A percentile compares a stretch with the other conserved stretches of the same genome.
Evolutionary conservation across 2,113 vertebrate species (phyloP).

Genomic region (Platysteira castanea): DNA sequence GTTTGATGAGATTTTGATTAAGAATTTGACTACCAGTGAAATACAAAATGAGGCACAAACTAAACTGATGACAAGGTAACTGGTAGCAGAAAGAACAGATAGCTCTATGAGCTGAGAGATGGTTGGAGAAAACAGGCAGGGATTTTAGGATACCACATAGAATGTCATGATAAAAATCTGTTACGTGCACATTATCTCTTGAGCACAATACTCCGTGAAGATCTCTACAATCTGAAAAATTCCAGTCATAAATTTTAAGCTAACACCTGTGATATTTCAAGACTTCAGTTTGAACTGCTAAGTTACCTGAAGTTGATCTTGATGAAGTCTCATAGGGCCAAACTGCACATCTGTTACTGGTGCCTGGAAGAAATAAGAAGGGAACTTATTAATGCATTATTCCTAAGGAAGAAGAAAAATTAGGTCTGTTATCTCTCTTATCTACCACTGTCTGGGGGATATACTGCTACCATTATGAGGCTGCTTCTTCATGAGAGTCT

Average conservation of each 20-base stretch:
- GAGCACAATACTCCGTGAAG: background rate
- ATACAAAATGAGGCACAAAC: background rate
- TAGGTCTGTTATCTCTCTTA: background rate
- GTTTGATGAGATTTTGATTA: background rate
- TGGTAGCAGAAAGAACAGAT: background rate
- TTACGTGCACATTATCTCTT: background rate
- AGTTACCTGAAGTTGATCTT: conserved; percentile 95
- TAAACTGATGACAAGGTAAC: background rate
- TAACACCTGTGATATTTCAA: background rate
- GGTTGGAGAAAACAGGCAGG: background rate
- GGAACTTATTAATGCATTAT: background rate
- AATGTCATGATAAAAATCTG: background rate
- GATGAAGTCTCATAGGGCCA: conserved; percentile 96
- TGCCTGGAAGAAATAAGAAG: conserved; percentile 75
- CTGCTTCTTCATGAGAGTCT: background rate
- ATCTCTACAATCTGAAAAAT: background rate
- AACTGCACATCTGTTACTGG: conserved; percentile 89
- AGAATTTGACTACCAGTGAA: background rate
- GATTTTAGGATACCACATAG: background rate
- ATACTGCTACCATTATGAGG: background rate
- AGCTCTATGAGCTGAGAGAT: background rate
- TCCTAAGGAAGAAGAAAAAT: background rate
- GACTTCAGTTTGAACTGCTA: background rate
- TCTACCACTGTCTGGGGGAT: background rate
- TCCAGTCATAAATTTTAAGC: background rate